Percentiles rank a stretch among this genome's conserved stretches.
Conservation (phyloP, 2,888 invertebrate genomes). For the Hirtodrosophila alboralis region DNA sequence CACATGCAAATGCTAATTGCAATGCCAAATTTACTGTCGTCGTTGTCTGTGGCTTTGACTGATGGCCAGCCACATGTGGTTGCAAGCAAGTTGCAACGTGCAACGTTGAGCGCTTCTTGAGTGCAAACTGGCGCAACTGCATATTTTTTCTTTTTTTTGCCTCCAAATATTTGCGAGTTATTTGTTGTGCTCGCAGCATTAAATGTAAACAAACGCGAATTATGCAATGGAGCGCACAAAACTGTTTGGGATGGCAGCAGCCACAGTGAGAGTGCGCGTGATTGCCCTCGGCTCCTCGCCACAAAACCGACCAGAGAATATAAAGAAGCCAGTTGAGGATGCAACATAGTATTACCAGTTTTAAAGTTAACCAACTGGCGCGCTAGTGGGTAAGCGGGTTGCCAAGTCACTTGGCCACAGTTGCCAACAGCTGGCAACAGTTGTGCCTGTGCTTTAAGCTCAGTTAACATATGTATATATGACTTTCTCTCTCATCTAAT, state of each 20-base stretch:
- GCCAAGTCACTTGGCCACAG: conserved; percentile 58
- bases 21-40: conserved; percentile 25
- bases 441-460: conserved; percentile 21
- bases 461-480: conserved; percentile 4
- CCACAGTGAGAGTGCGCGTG: conserved; percentile 60
- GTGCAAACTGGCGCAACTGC: conserved; percentile 48
- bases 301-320: conserved; percentile 12
- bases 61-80: conserved; percentile 50
- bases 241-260: conserved; percentile 39
- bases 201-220: conserved; percentile 59
- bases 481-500: conserved; percentile 60
- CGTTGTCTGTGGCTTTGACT: conserved; percentile 39
- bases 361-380: conserved; percentile 50
- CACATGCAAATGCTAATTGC: conserved; percentile 68
- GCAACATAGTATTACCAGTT: conserved; percentile 61
- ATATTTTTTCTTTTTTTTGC: conserved; percentile 26
- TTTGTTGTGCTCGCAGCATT: conserved; percentile 46
- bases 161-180: conserved; percentile 37
- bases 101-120: conserved; percentile 24
- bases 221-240: conserved; percentile 61
- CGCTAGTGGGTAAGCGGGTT: conserved; percentile 64
- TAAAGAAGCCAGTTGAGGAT: conserved; percentile 58
- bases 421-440: conserved; percentile 50
- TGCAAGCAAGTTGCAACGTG: no score
- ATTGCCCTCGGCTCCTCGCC: conserved; percentile 11